These are phyloP conservation scores for Dendroctonus ponderosae DNA, from an alignment of 1,140 invertebrate species.

Conservation along the genomic window DNA sequence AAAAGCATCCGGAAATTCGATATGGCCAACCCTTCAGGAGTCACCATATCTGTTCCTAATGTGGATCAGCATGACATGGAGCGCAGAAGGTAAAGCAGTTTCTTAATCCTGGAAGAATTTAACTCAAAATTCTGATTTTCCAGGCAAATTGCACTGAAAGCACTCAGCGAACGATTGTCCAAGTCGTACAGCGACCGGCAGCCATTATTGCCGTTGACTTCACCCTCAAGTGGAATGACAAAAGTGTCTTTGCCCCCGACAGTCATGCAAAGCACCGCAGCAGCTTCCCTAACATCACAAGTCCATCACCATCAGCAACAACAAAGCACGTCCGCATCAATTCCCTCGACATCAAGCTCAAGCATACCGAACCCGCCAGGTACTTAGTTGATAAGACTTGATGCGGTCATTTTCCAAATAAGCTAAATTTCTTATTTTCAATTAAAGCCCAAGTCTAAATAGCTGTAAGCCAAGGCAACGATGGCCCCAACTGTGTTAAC, in stretches of 20 bases:
- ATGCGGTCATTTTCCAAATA: not conserved
- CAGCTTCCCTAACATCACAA: constrained; percentile 28
- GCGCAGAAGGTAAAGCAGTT: constrained; percentile 72
- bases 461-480: too few relatives aligned
- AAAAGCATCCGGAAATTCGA: constrained; percentile 76
- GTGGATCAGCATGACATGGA: constrained; percentile 94
- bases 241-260: constrained; percentile 41
- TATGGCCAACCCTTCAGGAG: constrained; percentile 76
- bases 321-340: constrained; percentile 14
- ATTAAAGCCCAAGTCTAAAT: too few relatives aligned
- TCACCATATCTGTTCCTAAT: constrained; percentile 86
- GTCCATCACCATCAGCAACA: constrained; percentile 6
- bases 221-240: constrained; percentile 10
- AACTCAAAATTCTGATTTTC: constrained; percentile 43
- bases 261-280: constrained; percentile 31
- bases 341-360: constrained; percentile 21
- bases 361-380: constrained; percentile 17
- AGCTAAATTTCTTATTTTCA: constrained; percentile 6
- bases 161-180: constrained; percentile 85
- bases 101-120: not conserved
- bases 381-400: constrained; percentile 16
- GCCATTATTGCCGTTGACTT: constrained; percentile 43
- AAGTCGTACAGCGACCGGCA: constrained; percentile 63
- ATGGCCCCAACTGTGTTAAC: too few relatives aligned
- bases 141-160: constrained; percentile 94